Evolutionary conservation across 1,140 invertebrate genomes (phyloP), one percentile per base, ranked within the genome.

Genomic region (Drosophila dunni): DNA sequence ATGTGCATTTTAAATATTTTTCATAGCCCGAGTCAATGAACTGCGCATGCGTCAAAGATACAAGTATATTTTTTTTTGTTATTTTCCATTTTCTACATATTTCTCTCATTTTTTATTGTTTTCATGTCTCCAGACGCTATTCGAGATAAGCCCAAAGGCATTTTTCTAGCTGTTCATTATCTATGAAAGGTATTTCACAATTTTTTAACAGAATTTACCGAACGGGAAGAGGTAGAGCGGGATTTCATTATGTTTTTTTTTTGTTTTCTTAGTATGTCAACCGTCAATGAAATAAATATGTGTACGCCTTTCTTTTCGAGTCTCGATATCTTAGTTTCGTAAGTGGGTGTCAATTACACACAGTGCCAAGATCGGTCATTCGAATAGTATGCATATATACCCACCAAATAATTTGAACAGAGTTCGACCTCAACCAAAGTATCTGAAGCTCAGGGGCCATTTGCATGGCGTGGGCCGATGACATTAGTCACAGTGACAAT

Each of bases 311-410:
- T 75, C 40, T 54, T 48, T 20, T 8, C 46, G 24, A 40, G 44
- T 46, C 64, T 66, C 44, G 61, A 68, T 73, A 68, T 67, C 64
- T 45, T 36, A 77, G 64, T 66, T 48, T 66, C 38, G 45, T 79
- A 89, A 84, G 84, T 89, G 84, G 84, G 84, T 89, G 84, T 89
- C 84, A 89, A 89, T 89, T 89, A 89, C 24, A 29, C 24, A 29
- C 84, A 79, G 46, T 61, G 62, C 40, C 29, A 48, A 64, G 71
- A 54, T 62, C 61, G 42, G 34, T 8, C 44, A 63, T 51, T 36
- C 17, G 48, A 29, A 71, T 13, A 40, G 24, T 29, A 29, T 29
- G 24, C 24, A 29, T 29, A 29, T 29, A 4, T 29, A 29, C 24
- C 3, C 5, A 29, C 17, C 17, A 20, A 20, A 20, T 29, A 29